Percentiles rank a stretch among this genome's conserved stretches.
Evolutionary conservation across 2,888 invertebrate genomes (phyloP).

Genomic region (Drosophila demipolita): DNA sequence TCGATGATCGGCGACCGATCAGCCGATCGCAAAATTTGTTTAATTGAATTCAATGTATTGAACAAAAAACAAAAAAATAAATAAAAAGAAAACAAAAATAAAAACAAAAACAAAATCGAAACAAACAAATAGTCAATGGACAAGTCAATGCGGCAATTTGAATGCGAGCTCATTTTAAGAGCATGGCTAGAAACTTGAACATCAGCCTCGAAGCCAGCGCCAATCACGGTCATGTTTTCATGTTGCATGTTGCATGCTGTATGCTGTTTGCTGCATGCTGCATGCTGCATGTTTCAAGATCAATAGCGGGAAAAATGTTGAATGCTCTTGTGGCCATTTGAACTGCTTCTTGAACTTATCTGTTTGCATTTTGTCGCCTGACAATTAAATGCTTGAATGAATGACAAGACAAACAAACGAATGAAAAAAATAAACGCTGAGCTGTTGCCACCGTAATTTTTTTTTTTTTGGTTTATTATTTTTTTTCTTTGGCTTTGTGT

Average conservation of each 20-base stretch:
- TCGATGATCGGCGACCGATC: slow-evolving; percentile 60
- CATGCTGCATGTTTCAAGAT: slow-evolving; percentile 60
- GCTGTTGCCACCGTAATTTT: slow-evolving; percentile 28
- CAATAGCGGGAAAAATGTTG: slow-evolving; percentile 64
- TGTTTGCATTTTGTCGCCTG: slow-evolving; percentile 79
- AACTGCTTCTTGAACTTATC: slow-evolving; percentile 70
- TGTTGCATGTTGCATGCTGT: slow-evolving; percentile 55
- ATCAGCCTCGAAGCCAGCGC: slow-evolving; percentile 24
- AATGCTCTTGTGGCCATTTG: slow-evolving; percentile 54
- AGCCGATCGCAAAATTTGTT: slow-evolving; percentile 68
- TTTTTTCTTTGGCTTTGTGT: slow-evolving; percentile 10
- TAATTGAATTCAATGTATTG: slow-evolving; percentile 78
- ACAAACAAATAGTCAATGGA: slow-evolving; percentile 59
- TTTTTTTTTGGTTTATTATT: neutral
- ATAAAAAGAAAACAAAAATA: neutral
- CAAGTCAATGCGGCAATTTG: slow-evolving; percentile 76
- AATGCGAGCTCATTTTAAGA: slow-evolving; percentile 75
- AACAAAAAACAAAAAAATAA: slow-evolving; percentile 12
- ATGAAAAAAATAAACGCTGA: slow-evolving; percentile 24
- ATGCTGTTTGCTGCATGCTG: slow-evolving; percentile 33
- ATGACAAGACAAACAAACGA: slow-evolving; percentile 68
- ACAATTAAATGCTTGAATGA: slow-evolving; percentile 76
- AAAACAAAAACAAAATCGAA: slow-evolving; percentile 6
- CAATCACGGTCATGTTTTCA: slow-evolving; percentile 66
- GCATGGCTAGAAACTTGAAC: slow-evolving; percentile 37